Base-by-base conservation (phyloP, 1,140 invertebrate genomes). In the Araneus ventricosus region DNA sequence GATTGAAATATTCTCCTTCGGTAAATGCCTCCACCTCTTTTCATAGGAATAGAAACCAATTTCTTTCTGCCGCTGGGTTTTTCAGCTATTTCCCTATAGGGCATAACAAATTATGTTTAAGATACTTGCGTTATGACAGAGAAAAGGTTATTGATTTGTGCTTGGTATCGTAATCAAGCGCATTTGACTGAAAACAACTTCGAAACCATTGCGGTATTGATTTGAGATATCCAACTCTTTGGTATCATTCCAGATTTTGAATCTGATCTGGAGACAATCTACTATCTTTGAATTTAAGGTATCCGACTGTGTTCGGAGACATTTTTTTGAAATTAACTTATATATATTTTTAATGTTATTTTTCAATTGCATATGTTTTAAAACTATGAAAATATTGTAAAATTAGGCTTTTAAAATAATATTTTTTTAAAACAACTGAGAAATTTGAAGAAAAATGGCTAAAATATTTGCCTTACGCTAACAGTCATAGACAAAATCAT, bases 1-100 rank as follows among this genome's bases (percentile, higher is more conserved):
- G 70, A 75, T 75, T 75, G 70, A 75, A 75, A 75, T 75, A 75
- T 75, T 37, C 70, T 75, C 37, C 70, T 75, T 37, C 70, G 5
- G 34, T 75, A 37, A 37, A 75, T 37, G 30, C 70, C 70, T 37
- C 5, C 30, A 37, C 34, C 20, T 75, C 34, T 75, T 75, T 75
- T 34, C 10, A 34, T 4, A 10, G 30, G 70, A 6, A 34, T 22
- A 4, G 70, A 75, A 37, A 75, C 70, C 70, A 4, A 34, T 75
- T 75, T 34, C 70, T 30, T 17, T 52, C 17, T 67, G 7, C n/a
- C 8, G 10, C 61, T 27, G 61, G 67, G 27, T 10, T 75, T 6
- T 0, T 67, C 63, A 27, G 7, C 24, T 27, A 67, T 67, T 67
- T 30, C 10, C 27, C 67, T 75, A 34, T 34, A 34, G 17, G 67